Conservation (phyloP, 2,113 vertebrate genomes). For the Siniperca chuatsi region DNA sequence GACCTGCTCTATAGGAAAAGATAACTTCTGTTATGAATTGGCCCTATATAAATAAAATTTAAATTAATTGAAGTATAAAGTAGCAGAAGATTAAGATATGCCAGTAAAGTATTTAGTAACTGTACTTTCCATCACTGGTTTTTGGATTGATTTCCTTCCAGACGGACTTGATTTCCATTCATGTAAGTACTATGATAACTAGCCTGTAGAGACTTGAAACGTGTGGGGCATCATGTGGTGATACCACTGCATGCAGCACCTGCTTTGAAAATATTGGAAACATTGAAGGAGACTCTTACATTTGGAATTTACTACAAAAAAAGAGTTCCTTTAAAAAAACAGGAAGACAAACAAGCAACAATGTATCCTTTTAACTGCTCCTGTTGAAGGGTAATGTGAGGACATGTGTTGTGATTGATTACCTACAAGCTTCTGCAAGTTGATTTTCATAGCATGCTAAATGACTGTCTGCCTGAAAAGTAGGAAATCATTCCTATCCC, state of each 20-base stretch:
- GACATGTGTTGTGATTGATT: not conserved
- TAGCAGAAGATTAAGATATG: not conserved
- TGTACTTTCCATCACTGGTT: not conserved
- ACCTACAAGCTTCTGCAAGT: not conserved
- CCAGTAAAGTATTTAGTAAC: not conserved
- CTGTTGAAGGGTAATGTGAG: not conserved
- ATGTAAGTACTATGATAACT: not conserved
- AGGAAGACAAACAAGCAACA: not conserved
- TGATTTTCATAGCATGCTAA: no score
- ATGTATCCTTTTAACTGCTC: not conserved
- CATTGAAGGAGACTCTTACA: not conserved
- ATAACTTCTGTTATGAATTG: no score
- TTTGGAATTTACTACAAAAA: not conserved
- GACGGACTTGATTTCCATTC: not conserved
- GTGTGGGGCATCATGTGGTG: not conserved
- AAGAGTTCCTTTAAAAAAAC: not conserved
- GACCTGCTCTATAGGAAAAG: no score
- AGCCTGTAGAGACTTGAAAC: not conserved
- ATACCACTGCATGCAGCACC: not conserved
- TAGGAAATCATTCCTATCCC: no score
- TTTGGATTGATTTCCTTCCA: not conserved
- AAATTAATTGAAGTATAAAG: not conserved
- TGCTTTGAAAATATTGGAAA: not conserved
- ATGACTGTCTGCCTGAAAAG: not conserved
- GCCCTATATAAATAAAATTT: no score